Conservation (phyloP, 2,113 vertebrate genomes). For the Anseranas semipalmata region DNA sequence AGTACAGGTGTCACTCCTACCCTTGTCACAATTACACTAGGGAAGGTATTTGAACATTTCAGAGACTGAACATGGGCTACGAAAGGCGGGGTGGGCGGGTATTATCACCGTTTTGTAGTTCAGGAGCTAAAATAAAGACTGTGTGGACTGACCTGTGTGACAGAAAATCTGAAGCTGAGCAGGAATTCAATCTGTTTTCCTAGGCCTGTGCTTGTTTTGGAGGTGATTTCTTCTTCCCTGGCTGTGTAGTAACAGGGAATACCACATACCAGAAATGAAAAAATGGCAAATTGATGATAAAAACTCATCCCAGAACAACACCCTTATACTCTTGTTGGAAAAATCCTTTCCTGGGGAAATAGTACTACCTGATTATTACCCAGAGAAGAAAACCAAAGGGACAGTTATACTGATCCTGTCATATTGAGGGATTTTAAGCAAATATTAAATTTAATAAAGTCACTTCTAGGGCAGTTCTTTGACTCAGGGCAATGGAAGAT, state of each 20-base stretch:
- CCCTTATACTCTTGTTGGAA: not conserved
- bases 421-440: not conserved
- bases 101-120: not conserved
- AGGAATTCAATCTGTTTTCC: not conserved
- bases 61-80: not conserved
- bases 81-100: not conserved
- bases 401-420: not conserved
- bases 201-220: not conserved
- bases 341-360: not conserved
- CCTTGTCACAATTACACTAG: not conserved
- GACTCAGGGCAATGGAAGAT: not conserved
- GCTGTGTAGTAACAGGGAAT: not conserved
- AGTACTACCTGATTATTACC: not conserved
- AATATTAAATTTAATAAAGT: not conserved
- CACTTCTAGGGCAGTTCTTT: not conserved
- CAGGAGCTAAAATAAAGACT: not conserved
- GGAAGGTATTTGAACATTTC: not conserved
- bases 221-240: not conserved
- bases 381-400: not conserved
- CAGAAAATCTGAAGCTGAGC: not conserved
- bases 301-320: not conserved
- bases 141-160: not conserved
- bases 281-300: not conserved
- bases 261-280: not conserved
- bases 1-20: not conserved